These are phyloP conservation scores for Eubucco bourcierii DNA, from an alignment of 2,113 vertebrate species.

Conservation along the genomic window DNA sequence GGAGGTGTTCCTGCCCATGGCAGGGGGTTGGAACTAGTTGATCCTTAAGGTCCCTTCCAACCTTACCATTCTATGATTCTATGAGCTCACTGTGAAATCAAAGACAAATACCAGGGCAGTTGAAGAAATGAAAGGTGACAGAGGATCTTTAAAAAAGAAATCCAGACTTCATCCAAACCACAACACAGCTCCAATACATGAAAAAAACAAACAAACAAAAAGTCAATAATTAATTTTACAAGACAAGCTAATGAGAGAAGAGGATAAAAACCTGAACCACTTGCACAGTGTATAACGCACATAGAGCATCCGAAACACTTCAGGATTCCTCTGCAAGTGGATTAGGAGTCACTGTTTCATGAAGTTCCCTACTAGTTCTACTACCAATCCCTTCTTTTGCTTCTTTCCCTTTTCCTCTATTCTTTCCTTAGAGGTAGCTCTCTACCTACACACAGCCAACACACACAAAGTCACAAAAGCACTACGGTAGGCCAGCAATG, in stretches of 20 bases:
- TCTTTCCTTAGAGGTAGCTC: not conserved
- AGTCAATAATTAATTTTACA: not conserved
- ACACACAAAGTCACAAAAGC: conserved; percentile 3
- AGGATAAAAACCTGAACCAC: not conserved
- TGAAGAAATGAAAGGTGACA: not conserved
- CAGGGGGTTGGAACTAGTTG: too few species aligned
- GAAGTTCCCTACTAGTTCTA: not conserved
- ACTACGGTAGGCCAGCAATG: not conserved
- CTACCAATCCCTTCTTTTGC: not conserved
- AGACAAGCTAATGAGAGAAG: not conserved
- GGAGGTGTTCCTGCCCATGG: too few species aligned
- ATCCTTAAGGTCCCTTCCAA: too few species aligned
- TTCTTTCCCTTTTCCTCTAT: not conserved
- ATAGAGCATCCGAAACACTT: not conserved
- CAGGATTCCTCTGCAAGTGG: conserved; percentile 11
- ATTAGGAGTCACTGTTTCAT: conserved; percentile 7
- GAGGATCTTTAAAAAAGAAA: not conserved
- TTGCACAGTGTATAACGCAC: not conserved
- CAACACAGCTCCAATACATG: not conserved
- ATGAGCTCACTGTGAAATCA: not conserved
- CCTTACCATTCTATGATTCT: too few species aligned
- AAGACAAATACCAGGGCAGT: not conserved
- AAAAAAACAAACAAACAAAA: not conserved
- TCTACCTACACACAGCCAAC: not conserved
- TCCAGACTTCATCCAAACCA: not conserved